phyloP scores from a whole-genome alignment of 2,113 vertebrate species.

The Prunella fulvescens region DNA sequence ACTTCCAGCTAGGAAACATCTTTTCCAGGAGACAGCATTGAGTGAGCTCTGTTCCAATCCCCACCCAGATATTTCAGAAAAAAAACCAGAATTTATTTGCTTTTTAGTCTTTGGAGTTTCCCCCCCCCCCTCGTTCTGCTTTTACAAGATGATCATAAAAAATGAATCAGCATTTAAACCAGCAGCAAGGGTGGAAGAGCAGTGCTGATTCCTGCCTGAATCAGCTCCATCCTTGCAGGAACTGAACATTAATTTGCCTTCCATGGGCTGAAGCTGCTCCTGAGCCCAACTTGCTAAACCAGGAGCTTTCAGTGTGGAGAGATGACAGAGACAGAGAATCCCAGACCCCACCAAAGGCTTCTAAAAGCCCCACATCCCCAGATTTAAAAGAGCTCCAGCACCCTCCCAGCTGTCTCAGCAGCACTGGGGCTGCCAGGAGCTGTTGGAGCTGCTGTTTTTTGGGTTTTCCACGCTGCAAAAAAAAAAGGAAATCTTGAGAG shows the following conservation, averaged over 20 bases:
- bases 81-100: background rate
- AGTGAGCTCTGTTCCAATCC: background rate
- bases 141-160: background rate
- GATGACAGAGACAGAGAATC: background rate
- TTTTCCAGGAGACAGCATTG: background rate
- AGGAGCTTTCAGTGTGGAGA: background rate
- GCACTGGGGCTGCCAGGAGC: background rate
- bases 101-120: background rate
- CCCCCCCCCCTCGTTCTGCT: rapidly evolving
- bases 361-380: background rate
- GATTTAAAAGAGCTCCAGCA: background rate
- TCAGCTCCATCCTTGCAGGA: background rate
- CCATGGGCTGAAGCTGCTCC: background rate
- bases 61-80: background rate
- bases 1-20: background rate
- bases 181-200: background rate
- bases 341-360: background rate
- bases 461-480: background rate
- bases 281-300: background rate
- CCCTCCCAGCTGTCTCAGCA: background rate
- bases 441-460: background rate
- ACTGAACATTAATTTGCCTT: background rate
- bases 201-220: background rate
- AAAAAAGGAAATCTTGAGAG: background rate
- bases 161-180: background rate